A percentile compares a stretch with the other conserved stretches of the same genome.
Conservation (phyloP, 2,888 invertebrate species). For the Drosophila merina region DNA sequence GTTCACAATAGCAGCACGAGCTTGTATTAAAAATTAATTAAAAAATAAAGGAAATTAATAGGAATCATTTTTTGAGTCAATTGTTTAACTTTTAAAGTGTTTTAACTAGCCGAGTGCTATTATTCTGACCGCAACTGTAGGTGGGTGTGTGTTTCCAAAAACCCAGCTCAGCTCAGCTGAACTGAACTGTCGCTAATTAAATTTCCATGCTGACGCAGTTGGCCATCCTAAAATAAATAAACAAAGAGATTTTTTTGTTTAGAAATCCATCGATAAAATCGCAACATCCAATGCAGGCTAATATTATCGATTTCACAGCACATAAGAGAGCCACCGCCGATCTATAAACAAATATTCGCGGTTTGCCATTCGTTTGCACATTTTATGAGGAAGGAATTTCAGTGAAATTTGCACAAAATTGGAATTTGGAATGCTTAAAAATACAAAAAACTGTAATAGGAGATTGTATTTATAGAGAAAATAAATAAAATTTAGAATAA, state of each 20-base stretch:
- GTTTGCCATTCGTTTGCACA: conserved; percentile 17
- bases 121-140: background rate
- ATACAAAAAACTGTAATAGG: background rate
- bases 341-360: conserved; percentile 33
- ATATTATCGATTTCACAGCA: conserved; percentile 32
- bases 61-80: background rate
- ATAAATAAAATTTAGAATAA: background rate
- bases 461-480: background rate
- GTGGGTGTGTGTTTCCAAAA: conserved; percentile 18
- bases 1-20: background rate
- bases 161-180: conserved; percentile 39
- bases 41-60: background rate
- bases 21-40: background rate
- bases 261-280: conserved; percentile 32
- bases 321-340: background rate
- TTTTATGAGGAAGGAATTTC: conserved; percentile 29
- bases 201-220: conserved; percentile 73
- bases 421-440: background rate
- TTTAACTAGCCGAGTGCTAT: background rate
- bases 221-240: conserved; percentile 74
- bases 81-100: background rate
- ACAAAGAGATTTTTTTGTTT: conserved; percentile 52
- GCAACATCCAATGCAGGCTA: conserved; percentile 20
- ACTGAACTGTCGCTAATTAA: conserved; percentile 71
- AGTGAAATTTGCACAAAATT: conserved; percentile 8